Evolutionary conservation across 92 coral and sea anemone species (phyloP).

Genomic region (Isaurus tuberculatus): DNA sequence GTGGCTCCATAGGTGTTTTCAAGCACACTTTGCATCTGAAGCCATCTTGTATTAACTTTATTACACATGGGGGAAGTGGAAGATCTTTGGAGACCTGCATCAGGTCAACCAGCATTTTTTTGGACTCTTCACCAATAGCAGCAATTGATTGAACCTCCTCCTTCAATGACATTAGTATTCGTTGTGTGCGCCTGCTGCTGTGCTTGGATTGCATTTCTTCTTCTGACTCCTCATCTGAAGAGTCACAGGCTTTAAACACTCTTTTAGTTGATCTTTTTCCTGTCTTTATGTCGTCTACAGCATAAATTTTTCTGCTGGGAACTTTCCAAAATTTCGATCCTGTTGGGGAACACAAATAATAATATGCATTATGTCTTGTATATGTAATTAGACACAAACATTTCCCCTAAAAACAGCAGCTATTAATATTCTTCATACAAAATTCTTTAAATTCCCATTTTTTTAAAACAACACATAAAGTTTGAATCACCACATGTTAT

Average conservation of each 20-base stretch:
- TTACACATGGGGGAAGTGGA: conserved; percentile 35
- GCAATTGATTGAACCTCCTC: background rate
- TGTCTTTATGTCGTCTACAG: background rate
- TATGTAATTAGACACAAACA: background rate
- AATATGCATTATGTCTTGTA: background rate
- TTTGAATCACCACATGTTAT: background rate
- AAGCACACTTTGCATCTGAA: conserved; percentile 58
- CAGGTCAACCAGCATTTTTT: conserved; percentile 30
- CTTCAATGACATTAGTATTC: background rate
- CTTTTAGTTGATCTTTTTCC: background rate
- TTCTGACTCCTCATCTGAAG: conserved; percentile 15
- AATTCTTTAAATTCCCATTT: no score
- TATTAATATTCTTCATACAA: background rate
- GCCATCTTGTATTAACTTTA: conserved; percentile 51
- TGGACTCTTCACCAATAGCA: conserved; percentile 27
- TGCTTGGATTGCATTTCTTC: background rate
- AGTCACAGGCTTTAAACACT: background rate
- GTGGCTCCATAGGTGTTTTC: conserved; percentile 32
- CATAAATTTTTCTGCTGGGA: conserved; percentile 25
- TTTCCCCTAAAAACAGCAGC: background rate
- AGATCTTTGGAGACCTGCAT: conserved; percentile 24
- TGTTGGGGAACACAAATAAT: background rate
- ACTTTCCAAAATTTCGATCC: conserved; percentile 39
- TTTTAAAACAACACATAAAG: background rate
- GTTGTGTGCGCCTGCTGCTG: background rate